phyloP scores from a whole-genome alignment of 92 coral and sea anemone species.

The Montipora capitata region DNA sequence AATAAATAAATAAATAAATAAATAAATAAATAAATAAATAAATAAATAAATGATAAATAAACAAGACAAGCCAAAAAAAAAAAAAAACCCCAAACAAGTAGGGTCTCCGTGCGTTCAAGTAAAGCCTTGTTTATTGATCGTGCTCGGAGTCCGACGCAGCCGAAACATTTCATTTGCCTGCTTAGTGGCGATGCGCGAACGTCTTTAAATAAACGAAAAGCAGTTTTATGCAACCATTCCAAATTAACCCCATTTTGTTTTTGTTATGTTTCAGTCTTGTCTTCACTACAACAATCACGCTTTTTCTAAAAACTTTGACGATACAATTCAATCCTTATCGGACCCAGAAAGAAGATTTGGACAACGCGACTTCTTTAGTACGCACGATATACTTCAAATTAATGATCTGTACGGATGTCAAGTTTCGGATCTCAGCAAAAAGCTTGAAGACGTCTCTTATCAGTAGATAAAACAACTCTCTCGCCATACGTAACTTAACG shows the following conservation, averaged over 20 bases:
- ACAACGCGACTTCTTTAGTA: slow-evolving; percentile 88
- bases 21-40: too few relatives aligned
- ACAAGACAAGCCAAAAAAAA: too few relatives aligned
- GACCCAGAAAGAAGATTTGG: slow-evolving; percentile 89
- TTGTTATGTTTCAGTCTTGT: slow-evolving; percentile 78
- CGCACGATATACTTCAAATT: slow-evolving; percentile 82
- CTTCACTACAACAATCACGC: slow-evolving; percentile 97
- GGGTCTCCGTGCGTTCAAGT: too few relatives aligned
- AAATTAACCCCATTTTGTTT: neutral
- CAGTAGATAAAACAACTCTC: slow-evolving; percentile 10
- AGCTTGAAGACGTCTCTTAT: slow-evolving; percentile 45
- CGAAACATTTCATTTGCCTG: too few relatives aligned
- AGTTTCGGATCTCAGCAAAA: slow-evolving; percentile 19
- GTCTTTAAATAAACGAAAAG: too few relatives aligned
- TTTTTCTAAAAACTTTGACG: slow-evolving; percentile 71
- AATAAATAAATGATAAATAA: too few relatives aligned
- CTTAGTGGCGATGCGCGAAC: too few relatives aligned
- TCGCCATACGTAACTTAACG: neutral
- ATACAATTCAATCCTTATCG: slow-evolving; percentile 70
- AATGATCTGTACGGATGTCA: slow-evolving; percentile 79
- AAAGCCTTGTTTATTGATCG: too few relatives aligned
- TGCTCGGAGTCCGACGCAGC: too few relatives aligned
- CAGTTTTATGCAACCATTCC: too few relatives aligned
- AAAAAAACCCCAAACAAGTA: too few relatives aligned
- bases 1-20: too few relatives aligned